Conservation (phyloP, 1,140 invertebrate species). For the Drosophila novamexicana region DNA sequence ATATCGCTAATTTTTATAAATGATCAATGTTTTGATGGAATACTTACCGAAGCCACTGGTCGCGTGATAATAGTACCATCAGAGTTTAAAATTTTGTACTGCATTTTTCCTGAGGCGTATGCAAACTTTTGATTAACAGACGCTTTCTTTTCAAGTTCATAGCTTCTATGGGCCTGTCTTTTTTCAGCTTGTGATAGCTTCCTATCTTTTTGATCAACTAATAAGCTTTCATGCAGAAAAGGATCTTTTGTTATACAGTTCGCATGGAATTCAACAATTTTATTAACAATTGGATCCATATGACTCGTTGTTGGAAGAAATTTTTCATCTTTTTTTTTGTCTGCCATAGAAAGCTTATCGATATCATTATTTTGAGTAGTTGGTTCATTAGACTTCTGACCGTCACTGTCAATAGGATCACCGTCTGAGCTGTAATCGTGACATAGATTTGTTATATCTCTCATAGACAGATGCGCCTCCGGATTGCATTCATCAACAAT, state of each 20-base stretch:
- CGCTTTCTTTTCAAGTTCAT: slow-evolving; percentile 97
- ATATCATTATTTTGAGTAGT: slow-evolving; percentile 9
- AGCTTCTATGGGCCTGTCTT: slow-evolving; percentile 95
- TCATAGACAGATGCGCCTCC: slow-evolving; percentile 96
- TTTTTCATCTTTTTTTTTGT: slow-evolving; percentile 54
- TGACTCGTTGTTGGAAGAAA: slow-evolving; percentile 88
- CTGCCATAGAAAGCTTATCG: background rate
- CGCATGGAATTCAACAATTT: slow-evolving; percentile 88
- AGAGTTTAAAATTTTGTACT: slow-evolving; percentile 86
- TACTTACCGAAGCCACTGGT: slow-evolving; percentile 86
- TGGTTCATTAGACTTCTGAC: slow-evolving; percentile 22
- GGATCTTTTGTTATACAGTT: slow-evolving; percentile 93
- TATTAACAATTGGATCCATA: slow-evolving; percentile 92
- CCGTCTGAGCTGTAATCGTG: slow-evolving; percentile 96
- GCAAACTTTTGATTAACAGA: slow-evolving; percentile 86
- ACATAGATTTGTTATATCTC: slow-evolving; percentile 97
- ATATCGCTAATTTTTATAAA: background rate
- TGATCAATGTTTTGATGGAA: background rate
- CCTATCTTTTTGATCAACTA: slow-evolving; percentile 98
- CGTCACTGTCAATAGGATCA: slow-evolving; percentile 76
- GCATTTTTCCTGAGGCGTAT: slow-evolving; percentile 67
- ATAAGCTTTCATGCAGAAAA: slow-evolving; percentile 98
- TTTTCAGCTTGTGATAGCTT: slow-evolving; percentile 98
- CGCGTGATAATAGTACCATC: slow-evolving; percentile 86
- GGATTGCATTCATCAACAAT: slow-evolving; percentile 99